Percentiles rank a stretch among this genome's conserved stretches.
phyloP scores from a whole-genome alignment of 2,113 vertebrate genomes.

The Lutjanus erythropterus region DNA sequence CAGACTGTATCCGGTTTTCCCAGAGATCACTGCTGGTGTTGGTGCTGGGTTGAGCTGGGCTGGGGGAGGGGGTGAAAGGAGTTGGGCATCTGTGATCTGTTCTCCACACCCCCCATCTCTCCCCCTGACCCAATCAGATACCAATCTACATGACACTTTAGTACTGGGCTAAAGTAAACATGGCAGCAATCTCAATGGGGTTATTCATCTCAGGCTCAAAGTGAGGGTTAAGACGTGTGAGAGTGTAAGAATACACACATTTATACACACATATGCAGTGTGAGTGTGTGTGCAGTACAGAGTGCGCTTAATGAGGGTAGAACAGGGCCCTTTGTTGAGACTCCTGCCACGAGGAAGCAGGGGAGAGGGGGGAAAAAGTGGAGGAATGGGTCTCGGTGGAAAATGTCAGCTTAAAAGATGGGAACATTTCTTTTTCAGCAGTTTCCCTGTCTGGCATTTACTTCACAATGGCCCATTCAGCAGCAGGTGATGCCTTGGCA shows the following conservation, averaged over 20 bases:
- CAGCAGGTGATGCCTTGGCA: constrained; percentile 80
- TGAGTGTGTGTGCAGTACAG: constrained; percentile 42
- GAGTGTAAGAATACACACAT: constrained; percentile 55
- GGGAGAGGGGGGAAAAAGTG: constrained; percentile 48
- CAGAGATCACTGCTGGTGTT: constrained; percentile 50
- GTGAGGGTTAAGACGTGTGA: constrained; percentile 55
- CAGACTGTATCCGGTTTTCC: constrained; percentile 66
- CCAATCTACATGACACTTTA: constrained; percentile 61
- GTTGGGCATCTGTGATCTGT: constrained; percentile 54
- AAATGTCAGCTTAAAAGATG: constrained; percentile 85
- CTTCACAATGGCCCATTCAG: constrained; percentile 84
- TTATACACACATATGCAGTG: constrained; percentile 3
- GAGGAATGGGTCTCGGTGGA: constrained; percentile 71
- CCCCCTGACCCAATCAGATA: constrained; percentile 59
- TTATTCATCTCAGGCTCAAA: constrained; percentile 58
- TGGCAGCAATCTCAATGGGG: constrained; percentile 61
- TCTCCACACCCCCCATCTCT: constrained; percentile 54
- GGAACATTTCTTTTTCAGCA: constrained; percentile 81
- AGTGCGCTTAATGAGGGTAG: constrained; percentile 74
- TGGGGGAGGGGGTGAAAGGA: constrained; percentile 5
- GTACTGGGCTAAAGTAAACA: constrained; percentile 68
- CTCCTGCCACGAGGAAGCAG: constrained; percentile 57
- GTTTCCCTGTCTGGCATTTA: constrained; percentile 83
- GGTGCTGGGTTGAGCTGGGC: constrained; percentile 13
- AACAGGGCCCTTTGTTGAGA: constrained; percentile 76